Base-by-base conservation (phyloP, 2,888 invertebrate genomes). In the Oasisia sp. region DNA sequence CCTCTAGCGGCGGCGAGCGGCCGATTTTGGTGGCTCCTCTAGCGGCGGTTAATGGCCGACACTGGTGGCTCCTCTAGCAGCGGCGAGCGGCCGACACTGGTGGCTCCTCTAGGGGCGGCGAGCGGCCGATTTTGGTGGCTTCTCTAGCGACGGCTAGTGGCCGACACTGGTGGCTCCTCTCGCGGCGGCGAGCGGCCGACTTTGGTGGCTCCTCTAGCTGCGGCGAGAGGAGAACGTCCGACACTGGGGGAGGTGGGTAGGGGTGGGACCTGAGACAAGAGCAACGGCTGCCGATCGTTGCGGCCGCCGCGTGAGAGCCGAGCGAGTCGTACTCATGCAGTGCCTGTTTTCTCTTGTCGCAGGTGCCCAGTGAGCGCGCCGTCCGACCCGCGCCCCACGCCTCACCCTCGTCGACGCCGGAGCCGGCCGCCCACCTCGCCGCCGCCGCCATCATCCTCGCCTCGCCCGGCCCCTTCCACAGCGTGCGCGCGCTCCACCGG, bases 301-400 rank as follows among this genome's bases (percentile, higher is more conserved):
- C 74, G n/a, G 74, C 74, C 27, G 74, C 74, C 27, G 27, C 74
- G 38, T n/a, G n/a, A n/a, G n/a, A 38, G 38, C 38, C 38, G 74
- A 74, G 74, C 74, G 74, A 27, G 74, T 74, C 74, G 74, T 74
- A 74, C 74, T 74, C 74, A 74, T 74, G 74, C 74, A 74, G 74
- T 74, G 50, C 50, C 50, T 50, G 74, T 74, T 74, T 74, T 74
- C 74, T 74, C 74, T 74, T 74, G 74, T 74, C 74, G 74, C n/a
- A 74, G 74, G 74, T 74, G 27, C 19, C 74, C 27, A 74, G 19
- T 74, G 74, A 74, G 74, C 74, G 74, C 74, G 74, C 19, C 74
- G 3, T n/a, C 1, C 27, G 19, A 19, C 19, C 27, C 19, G 74
- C 74, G 74, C 19, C 74, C 1, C 27, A 19, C 27, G 74, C 74